Evolutionary conservation across 2,113 vertebrate species (phyloP).

Genomic region (Coturnix japonica): DNA sequence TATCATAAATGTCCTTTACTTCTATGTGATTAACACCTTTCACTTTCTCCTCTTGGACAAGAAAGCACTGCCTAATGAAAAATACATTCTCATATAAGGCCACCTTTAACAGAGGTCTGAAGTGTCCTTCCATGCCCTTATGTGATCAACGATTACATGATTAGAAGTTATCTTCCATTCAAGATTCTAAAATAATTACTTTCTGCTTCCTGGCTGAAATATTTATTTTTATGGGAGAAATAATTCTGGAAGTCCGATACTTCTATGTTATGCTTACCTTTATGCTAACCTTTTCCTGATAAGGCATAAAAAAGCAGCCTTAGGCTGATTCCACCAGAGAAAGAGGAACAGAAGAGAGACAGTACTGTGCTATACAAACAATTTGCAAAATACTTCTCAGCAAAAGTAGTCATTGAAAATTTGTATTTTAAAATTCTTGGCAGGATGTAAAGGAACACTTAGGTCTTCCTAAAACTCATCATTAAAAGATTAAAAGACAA

Average conservation of each 20-base stretch:
- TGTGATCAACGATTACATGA: not conserved
- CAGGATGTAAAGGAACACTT: not conserved
- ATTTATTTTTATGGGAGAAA: not conserved
- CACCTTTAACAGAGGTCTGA: not conserved
- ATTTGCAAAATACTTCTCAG: not conserved
- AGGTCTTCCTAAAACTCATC: not conserved
- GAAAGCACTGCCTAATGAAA: not conserved
- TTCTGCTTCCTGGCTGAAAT: slow-evolving; percentile 8
- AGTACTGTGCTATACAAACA: not conserved
- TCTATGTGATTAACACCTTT: not conserved
- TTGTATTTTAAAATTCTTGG: not conserved
- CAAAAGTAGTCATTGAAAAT: not conserved
- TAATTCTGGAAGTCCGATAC: not conserved
- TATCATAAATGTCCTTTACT: not conserved
- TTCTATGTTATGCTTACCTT: not conserved
- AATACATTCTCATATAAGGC: not conserved
- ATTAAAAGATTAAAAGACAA: not conserved
- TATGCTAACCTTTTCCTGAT: not conserved
- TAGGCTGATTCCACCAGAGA: not conserved
- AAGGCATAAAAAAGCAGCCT: not conserved
- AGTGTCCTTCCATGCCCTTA: not conserved
- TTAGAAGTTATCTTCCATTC: slow-evolving; percentile 26
- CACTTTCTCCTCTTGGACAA: not conserved
- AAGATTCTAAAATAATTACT: not conserved
- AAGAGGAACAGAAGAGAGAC: not conserved